A percentile compares a stretch with the other conserved stretches of the same genome.
Evolutionary conservation across 2,113 vertebrate genomes (phyloP).

Genomic region (Ictidomys tridecemlineatus): DNA sequence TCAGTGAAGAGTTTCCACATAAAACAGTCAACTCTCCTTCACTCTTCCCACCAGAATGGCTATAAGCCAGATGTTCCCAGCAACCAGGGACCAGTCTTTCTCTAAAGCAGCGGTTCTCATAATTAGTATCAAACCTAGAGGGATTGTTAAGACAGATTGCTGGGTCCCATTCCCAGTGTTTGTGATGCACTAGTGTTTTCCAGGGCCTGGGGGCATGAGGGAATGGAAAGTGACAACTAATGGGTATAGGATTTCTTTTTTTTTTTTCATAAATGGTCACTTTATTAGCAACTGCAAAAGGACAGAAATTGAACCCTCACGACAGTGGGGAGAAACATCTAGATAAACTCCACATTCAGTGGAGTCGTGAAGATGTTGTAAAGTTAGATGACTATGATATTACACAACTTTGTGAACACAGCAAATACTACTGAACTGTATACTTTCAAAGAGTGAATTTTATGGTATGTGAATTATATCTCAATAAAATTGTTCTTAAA

Average conservation of each 20-base stretch:
- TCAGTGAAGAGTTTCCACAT: neutral
- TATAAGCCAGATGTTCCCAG: neutral
- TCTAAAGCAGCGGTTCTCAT: neutral
- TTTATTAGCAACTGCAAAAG: too few relatives aligned
- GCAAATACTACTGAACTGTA: neutral
- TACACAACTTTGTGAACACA: conserved; percentile 23
- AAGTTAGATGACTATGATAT: neutral
- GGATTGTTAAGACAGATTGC: neutral
- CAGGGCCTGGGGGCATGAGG: neutral
- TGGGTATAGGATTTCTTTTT: neutral
- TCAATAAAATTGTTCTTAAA: conserved; percentile 48
- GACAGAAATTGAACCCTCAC: too few relatives aligned
- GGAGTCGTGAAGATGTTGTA: neutral
- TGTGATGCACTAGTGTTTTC: neutral
- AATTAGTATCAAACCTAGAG: neutral
- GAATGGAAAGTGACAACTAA: neutral
- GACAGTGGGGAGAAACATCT: too few relatives aligned
- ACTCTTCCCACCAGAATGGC: neutral
- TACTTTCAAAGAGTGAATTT: neutral
- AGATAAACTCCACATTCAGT: neutral
- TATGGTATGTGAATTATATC: conserved; percentile 17
- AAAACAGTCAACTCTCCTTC: neutral
- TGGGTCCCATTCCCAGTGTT: neutral
- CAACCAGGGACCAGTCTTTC: neutral
- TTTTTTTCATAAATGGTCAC: too few relatives aligned